Conservation (phyloP, 2,888 invertebrate genomes). For the Nowickia ferox region DNA sequence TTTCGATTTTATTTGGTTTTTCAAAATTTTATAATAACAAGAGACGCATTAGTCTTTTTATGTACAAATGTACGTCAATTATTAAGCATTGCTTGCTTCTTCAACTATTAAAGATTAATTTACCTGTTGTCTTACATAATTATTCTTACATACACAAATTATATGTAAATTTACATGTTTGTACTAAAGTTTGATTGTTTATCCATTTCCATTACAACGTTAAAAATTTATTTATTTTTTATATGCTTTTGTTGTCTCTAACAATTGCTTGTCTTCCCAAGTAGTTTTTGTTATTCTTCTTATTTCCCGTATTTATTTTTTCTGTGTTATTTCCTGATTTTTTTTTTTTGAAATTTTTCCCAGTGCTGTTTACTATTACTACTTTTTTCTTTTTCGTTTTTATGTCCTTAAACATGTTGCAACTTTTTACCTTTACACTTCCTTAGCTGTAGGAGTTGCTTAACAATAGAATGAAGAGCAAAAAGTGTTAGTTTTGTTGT, state of each 20-base stretch:
- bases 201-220: slow-evolving; percentile 35
- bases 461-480: neutral
- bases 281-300: slow-evolving; percentile 39
- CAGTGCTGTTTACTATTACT: no score
- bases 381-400: neutral
- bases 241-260: slow-evolving; percentile 48
- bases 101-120: no score
- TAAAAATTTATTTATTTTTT: slow-evolving; percentile 45
- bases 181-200: neutral
- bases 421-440: slow-evolving; percentile 15
- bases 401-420: neutral
- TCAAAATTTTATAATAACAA: no score
- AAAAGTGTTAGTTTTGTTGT: slow-evolving; percentile 14
- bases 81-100: no score
- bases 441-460: slow-evolving; percentile 21
- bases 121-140: neutral
- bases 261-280: slow-evolving; percentile 58
- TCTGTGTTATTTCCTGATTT: neutral
- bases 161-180: neutral
- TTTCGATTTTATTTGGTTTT: no score
- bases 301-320: slow-evolving; percentile 20
- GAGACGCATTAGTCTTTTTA: no score
- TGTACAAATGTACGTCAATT: no score
- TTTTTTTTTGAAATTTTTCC: neutral
- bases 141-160: no score